A percentile compares a stretch with the other conserved stretches of the same genome.
These are phyloP conservation scores for Ctenosaura bakeri DNA, from an alignment of 2,797 vertebrate genomes.

Conservation along the genomic window DNA sequence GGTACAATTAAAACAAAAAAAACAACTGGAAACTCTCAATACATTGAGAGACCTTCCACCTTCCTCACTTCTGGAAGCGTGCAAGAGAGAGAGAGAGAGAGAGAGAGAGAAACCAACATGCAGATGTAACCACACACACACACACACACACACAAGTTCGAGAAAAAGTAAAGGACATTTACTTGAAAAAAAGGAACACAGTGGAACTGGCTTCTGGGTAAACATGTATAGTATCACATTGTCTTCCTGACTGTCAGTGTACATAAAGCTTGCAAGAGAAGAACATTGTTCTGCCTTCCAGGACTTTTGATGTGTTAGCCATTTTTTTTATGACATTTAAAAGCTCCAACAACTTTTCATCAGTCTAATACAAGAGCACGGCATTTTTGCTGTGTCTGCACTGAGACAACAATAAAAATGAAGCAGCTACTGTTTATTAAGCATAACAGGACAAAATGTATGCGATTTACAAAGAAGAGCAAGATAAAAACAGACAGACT, in stretches of 20 bases:
- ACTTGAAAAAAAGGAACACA: not conserved
- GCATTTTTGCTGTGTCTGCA: constrained; percentile 29
- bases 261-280: not conserved
- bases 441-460: not conserved
- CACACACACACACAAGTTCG: not conserved
- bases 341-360: constrained; percentile 36
- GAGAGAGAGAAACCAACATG: too few species aligned
- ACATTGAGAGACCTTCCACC: too few species aligned
- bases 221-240: not conserved
- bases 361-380: constrained; percentile 38
- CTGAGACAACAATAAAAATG: constrained; percentile 33
- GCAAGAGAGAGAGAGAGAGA: too few species aligned
- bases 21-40: too few species aligned
- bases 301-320: too few species aligned
- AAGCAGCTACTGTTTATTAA: constrained; percentile 8
- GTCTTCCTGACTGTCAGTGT: not conserved
- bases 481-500: not conserved
- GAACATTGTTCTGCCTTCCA: not conserved
- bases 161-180: not conserved
- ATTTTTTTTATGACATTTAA: not conserved
- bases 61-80: too few species aligned
- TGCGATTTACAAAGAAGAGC: not conserved
- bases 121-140: not conserved
- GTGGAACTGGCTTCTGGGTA: not conserved
- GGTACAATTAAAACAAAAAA: too few species aligned